Evolutionary conservation across 2,113 vertebrate species (phyloP).

Genomic region (Lagenorhynchus albirostris): DNA sequence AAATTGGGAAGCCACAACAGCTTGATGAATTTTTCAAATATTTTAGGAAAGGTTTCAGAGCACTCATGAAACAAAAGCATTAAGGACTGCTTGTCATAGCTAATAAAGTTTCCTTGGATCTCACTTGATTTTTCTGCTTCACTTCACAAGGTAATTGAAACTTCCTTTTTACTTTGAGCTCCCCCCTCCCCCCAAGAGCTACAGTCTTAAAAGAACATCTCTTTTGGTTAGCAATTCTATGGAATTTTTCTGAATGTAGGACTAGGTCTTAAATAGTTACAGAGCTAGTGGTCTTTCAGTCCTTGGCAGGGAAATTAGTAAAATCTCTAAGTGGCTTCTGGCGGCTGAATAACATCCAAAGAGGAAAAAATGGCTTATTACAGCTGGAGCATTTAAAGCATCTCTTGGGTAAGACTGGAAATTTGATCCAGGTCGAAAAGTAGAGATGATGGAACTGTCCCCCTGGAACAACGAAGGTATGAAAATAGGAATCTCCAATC

Average conservation of each 20-base stretch:
- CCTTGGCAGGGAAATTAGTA: slow-evolving; percentile 66
- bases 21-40: slow-evolving; percentile 55
- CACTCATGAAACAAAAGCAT: slow-evolving; percentile 75
- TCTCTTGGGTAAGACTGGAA: slow-evolving; percentile 58
- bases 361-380: slow-evolving; percentile 6
- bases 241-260: slow-evolving; percentile 77
- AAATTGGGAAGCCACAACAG: slow-evolving; percentile 12
- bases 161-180: slow-evolving; percentile 82
- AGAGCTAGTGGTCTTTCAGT: slow-evolving; percentile 53
- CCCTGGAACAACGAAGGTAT: background rate
- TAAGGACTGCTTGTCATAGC: slow-evolving; percentile 84
- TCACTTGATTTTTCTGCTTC: slow-evolving; percentile 86
- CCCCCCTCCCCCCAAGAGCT: background rate
- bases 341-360: slow-evolving; percentile 66
- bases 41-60: slow-evolving; percentile 47
- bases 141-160: slow-evolving; percentile 89
- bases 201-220: slow-evolving; percentile 79
- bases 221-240: slow-evolving; percentile 80
- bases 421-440: slow-evolving; percentile 60
- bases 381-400: slow-evolving; percentile 14
- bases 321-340: slow-evolving; percentile 64
- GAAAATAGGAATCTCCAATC: background rate
- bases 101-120: slow-evolving; percentile 87
- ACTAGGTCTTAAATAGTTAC: slow-evolving; percentile 27
- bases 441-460: slow-evolving; percentile 28